Evolutionary conservation across 1,140 invertebrate genomes (phyloP).

Genomic region (Camponotus vicinus): DNA sequence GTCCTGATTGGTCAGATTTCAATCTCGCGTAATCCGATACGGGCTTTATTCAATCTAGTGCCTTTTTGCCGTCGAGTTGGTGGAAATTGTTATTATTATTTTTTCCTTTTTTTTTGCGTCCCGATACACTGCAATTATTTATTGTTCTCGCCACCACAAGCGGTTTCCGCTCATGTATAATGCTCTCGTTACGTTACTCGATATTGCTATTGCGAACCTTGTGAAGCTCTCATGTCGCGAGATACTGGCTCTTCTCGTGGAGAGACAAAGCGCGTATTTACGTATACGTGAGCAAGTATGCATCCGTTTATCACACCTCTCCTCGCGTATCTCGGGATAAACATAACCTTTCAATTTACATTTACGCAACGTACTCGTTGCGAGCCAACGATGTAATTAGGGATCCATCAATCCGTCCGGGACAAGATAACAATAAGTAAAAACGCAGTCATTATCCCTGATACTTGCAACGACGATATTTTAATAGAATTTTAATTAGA

Average conservation of each 20-base stretch:
- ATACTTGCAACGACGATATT: too few species aligned
- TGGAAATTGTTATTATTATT: too few species aligned
- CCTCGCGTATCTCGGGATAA: not conserved
- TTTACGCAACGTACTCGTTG: slow-evolving; percentile 3
- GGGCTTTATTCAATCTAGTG: too few species aligned
- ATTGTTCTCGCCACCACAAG: too few species aligned
- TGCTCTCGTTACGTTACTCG: not conserved
- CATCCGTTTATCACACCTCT: not conserved
- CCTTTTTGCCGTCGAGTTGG: too few species aligned
- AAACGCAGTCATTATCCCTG: too few species aligned
- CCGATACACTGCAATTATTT: too few species aligned
- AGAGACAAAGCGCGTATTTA: not conserved
- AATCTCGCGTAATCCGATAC: too few species aligned
- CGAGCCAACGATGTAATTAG: not conserved
- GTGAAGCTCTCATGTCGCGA: slow-evolving; percentile 7
- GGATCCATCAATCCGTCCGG: too few species aligned
- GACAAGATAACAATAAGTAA: too few species aligned
- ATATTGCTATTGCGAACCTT: not conserved
- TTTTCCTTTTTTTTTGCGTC: too few species aligned
- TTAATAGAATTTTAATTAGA: not conserved
- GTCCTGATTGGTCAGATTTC: too few species aligned
- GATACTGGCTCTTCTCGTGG: not conserved
- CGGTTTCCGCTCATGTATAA: slow-evolving; percentile 3
- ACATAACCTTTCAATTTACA: not conserved
- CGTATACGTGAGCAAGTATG: not conserved